Evolutionary conservation across 2,113 vertebrate genomes (phyloP), one percentile per base, ranked within the genome.

Genomic region (Eleginops maclovinus): DNA sequence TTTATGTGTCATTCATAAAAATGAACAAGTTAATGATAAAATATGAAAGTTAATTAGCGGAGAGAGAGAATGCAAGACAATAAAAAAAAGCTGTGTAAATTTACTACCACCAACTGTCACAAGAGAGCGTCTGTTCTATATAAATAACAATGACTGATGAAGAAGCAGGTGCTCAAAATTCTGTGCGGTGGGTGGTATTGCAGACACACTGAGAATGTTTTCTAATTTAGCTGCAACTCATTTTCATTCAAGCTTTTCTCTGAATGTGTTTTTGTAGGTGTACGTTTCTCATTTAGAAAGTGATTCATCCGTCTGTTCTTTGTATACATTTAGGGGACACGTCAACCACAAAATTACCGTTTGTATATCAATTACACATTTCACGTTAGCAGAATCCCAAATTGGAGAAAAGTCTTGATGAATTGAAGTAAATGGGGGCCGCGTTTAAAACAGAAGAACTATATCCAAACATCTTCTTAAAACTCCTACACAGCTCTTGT

Each of bases 11-110:
- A 60, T 64, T 62, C 44, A 67, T 17, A 28, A 26, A 31, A 75
- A 21, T 28, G 46, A 72, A 67, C 36, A 41, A 3, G 60, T 74
- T 59, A 66, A 3, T 3, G 46, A 66, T 64, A 51, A 80, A 67
- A 74, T 43, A 28, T 44, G 49, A 73, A 41, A n/a, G 58, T 2
- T 61, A 56, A 58, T 21, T 24, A 43, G 22, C 12, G 60, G 21
- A 72, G 31, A 64, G 13, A 49, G 26, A 59, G 40, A 41, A 50
- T 67, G 21, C 26, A 68, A 17, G 17, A 3, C 21, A 19, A 50
- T 58, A 68, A 63, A 72, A 21, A 53, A 53, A 55, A 55, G 7
- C 71, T 61, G 54, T 67, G 59, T 62, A 36, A 61, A 69, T 78
- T 17, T 64, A 68, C 66, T 44, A 69, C 56, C 24, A 26, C 50